These are phyloP conservation scores for Polymixis flavicincta DNA, from an alignment of 2,888 invertebrate species.

Conservation along the genomic window DNA sequence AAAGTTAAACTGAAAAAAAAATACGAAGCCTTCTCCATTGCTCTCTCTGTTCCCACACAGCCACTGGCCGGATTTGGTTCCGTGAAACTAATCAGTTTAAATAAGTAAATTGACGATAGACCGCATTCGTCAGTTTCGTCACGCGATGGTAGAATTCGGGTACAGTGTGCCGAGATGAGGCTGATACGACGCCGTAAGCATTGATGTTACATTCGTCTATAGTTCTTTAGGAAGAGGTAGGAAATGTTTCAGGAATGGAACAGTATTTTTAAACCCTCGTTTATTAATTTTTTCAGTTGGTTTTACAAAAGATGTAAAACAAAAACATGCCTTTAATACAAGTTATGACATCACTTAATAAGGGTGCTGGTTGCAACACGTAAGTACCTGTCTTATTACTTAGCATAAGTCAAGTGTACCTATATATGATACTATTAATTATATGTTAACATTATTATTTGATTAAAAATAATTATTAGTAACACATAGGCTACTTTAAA, in stretches of 20 bases:
- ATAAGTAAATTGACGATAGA: constrained; percentile 87
- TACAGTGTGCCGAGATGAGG: constrained; percentile 31
- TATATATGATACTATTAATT: too few species aligned
- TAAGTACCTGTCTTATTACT: too few species aligned
- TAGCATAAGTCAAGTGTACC: too few species aligned
- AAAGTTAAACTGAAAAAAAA: background rate
- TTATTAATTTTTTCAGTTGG: background rate
- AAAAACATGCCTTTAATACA: too few species aligned
- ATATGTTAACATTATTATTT: too few species aligned
- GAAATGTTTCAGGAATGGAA: background rate
- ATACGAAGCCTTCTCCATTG: constrained; percentile 22
- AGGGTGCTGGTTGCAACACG: too few species aligned
- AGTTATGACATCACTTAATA: too few species aligned
- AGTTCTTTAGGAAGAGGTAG: background rate
- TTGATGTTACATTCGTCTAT: constrained; percentile 14
- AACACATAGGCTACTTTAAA: background rate
- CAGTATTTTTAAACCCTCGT: too few species aligned
- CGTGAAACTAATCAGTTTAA: constrained; percentile 89
- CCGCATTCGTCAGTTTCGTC: constrained; percentile 75
- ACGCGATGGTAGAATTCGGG: constrained; percentile 77
- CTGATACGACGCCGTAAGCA: background rate
- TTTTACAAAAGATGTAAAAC: too few species aligned
- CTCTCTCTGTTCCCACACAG: constrained; percentile 65
- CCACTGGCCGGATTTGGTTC: constrained; percentile 89
- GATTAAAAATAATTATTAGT: background rate